Evolutionary conservation across 2,797 vertebrate species (phyloP), one percentile per base, ranked within the genome.

Genomic region (Gambusia yucatana): DNA sequence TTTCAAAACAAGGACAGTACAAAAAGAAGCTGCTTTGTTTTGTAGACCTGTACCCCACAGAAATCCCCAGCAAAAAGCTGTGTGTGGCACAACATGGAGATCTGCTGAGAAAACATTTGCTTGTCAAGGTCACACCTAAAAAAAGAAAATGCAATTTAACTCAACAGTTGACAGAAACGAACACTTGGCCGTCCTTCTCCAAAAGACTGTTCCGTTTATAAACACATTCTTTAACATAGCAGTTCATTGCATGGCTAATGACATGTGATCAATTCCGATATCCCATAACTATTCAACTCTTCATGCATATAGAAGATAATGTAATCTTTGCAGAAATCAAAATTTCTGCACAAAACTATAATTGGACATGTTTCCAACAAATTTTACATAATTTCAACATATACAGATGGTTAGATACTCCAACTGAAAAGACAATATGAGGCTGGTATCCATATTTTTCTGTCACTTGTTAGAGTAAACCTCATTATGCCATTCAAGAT

Each of bases 141-240:
- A 97, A 96, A 94, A 96, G 95, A 96, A 95, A 96, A 95, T 94
- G 95, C 94, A 96, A 96, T 96, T 95, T 96, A 95, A 96, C 95
- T 91, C 94, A 94, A 96, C 94, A 93, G 75, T 91, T 85, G 74
- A 84, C 77, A 94, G 69, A 82, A 81, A 89, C 86, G 75, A 89
- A 91, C 76, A 90, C 86, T 70, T 91, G 86, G 72, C 61, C 87
- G 83, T 79, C 77, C 90, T 90, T 85, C 81, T 84, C 86, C 90
- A 91, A 83, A 82, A 83, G 82, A 84, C 85, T 86, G 78, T 55
- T 44, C 48, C 36, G 25, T 36, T 41, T 61, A 33, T 20, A 65
- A 52, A 63, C n/a, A 57, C 52, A 63, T 76, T 76, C 43, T 36
- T 76, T 47, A 76, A 30, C 59, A 5, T 33, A 47, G 63, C 74